phyloP scores from a whole-genome alignment of 2,888 invertebrate genomes.

The Drosophila paranaensis region DNA sequence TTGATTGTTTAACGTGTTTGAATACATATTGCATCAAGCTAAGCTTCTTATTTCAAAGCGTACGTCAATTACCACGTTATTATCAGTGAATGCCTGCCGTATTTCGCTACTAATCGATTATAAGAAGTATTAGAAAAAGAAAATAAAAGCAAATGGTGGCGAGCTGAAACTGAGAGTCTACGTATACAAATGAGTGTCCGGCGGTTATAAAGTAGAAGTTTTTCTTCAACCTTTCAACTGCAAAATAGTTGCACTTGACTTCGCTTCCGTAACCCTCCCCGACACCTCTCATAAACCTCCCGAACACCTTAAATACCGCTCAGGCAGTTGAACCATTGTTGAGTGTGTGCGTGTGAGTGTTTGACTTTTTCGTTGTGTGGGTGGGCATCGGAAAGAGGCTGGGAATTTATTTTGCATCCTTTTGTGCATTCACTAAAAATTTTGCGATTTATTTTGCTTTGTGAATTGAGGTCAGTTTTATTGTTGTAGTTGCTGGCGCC shows the following conservation, averaged over 20 bases:
- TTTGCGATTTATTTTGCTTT: conserved; percentile 76
- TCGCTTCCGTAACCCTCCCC: conserved; percentile 5
- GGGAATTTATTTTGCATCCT: conserved; percentile 74
- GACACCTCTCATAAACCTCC: too few species aligned
- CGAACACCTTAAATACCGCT: neutral
- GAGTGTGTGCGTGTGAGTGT: neutral
- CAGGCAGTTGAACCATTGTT: conserved; percentile 2
- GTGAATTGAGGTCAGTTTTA: conserved; percentile 71
- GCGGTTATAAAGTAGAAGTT: conserved; percentile 48
- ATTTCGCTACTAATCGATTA: neutral
- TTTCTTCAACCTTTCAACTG: conserved; percentile 11
- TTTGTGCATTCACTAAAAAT: conserved; percentile 66
- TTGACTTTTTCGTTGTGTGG: conserved; percentile 52
- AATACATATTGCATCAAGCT: neutral
- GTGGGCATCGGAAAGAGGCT: conserved; percentile 56
- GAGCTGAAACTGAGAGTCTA: conserved; percentile 47
- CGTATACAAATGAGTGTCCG: conserved; percentile 49
- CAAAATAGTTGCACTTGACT: conserved; percentile 42
- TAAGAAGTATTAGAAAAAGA: neutral
- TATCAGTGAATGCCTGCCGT: neutral
- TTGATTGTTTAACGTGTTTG: neutral
- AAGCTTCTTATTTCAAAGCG: neutral
- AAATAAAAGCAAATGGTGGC: conserved; percentile 33
- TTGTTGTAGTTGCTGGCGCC: conserved; percentile 29
- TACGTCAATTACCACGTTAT: too few species aligned